Conservation (phyloP, 2,113 vertebrate genomes). For the Malaclemys terrapin region DNA sequence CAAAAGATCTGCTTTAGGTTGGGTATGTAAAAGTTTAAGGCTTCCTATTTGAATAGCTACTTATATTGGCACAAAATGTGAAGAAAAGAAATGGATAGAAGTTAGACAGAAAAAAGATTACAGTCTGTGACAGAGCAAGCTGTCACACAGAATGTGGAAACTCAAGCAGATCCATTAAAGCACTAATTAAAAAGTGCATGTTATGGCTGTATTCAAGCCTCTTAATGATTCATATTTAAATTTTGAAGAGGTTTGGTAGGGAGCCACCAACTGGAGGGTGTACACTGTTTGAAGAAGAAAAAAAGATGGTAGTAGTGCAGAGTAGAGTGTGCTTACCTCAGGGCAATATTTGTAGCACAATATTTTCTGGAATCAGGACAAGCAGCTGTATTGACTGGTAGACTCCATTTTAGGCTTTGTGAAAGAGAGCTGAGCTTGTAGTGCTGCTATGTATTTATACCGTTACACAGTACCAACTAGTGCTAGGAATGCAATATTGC, state of each 20-base stretch:
- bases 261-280: neutral
- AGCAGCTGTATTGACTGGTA: neutral
- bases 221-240: neutral
- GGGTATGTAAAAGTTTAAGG: neutral
- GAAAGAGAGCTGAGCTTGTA: fast-evolving
- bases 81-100: neutral
- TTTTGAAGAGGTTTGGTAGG: neutral
- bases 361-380: fast-evolving
- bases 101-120: neutral
- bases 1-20: neutral
- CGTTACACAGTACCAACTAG: conserved; percentile 38
- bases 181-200: neutral
- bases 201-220: fast-evolving
- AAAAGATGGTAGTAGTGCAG: too few relatives aligned
- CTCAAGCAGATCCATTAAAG: neutral
- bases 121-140: neutral
- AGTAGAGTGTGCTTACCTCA: fast-evolving
- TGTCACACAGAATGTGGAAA: neutral
- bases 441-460: fast-evolving
- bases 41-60: neutral
- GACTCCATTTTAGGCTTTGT: fast-evolving
- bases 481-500: neutral
- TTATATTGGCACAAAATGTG: neutral
- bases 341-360: fast-evolving
- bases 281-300: too few relatives aligned